Conservation (phyloP, 2,797 vertebrate species). For the Helarctos malayanus region DNA sequence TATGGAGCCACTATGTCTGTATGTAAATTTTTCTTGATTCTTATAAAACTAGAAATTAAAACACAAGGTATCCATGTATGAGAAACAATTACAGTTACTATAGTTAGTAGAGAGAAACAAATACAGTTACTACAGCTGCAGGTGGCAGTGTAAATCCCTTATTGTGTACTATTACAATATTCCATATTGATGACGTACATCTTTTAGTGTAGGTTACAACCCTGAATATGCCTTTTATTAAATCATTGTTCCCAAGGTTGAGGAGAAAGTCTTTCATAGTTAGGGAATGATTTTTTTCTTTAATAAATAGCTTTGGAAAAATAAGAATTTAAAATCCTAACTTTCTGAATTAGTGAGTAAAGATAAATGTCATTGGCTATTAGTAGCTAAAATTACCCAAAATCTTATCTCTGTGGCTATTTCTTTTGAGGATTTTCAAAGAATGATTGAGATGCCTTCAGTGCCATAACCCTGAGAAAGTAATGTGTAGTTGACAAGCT, state of each 20-base stretch:
- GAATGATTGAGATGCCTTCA: background rate
- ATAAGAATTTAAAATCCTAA: constrained; percentile 17
- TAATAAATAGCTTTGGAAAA: constrained; percentile 57
- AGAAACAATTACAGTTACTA: constrained; percentile 33
- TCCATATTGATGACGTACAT: background rate
- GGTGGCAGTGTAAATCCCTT: constrained; percentile 13
- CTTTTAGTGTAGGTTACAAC: background rate
- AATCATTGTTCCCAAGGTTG: constrained; percentile 20
- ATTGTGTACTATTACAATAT: background rate
- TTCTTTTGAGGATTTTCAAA: constrained; percentile 45
- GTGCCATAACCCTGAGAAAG: background rate
- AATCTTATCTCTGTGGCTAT: background rate
- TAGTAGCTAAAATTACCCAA: constrained; percentile 9
- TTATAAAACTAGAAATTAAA: constrained; percentile 57
- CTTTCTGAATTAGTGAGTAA: constrained; percentile 5
- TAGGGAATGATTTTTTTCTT: constrained; percentile 35
- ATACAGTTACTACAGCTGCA: background rate
- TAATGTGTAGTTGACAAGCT: background rate
- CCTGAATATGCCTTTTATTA: constrained; percentile 21
- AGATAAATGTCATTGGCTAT: background rate
- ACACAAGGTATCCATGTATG: background rate
- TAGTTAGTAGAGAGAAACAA: background rate
- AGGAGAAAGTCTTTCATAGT: constrained; percentile 48
- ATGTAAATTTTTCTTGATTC: constrained; percentile 26
- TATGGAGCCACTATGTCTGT: background rate